Evolutionary conservation across 2,888 invertebrate species (phyloP).

Genomic region (Onchidella celtica): DNA sequence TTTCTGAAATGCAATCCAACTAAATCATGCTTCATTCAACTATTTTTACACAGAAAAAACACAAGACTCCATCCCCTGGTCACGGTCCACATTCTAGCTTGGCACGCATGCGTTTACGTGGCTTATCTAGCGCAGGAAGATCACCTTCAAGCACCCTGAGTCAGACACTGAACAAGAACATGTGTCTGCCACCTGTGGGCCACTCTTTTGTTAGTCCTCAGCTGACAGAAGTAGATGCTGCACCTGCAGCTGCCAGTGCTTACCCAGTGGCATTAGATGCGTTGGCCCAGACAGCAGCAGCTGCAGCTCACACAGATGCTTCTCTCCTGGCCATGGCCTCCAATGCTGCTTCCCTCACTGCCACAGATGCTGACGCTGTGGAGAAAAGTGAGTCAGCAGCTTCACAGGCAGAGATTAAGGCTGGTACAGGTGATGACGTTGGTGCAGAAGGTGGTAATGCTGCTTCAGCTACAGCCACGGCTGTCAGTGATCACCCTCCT

Average conservation of each 20-base stretch:
- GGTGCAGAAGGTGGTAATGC: constrained; percentile 25
- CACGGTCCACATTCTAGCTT: constrained; percentile 54
- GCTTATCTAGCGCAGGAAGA: constrained; percentile 61
- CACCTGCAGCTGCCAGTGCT: constrained; percentile 51
- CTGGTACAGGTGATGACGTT: not conserved
- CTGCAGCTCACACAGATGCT: constrained; percentile 44
- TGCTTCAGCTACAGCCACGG: constrained; percentile 22
- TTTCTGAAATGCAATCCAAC: no score
- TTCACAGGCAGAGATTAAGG: constrained; percentile 14
- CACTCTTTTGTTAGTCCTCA: constrained; percentile 58
- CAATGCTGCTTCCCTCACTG: constrained; percentile 50
- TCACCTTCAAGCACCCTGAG: constrained; percentile 46
- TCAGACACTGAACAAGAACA: constrained; percentile 72
- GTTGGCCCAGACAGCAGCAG: constrained; percentile 56
- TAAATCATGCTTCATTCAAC: no score
- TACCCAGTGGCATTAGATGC: constrained; percentile 53
- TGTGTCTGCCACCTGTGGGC: constrained; percentile 77
- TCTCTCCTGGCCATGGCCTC: constrained; percentile 32
- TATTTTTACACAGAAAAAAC: constrained; percentile 57
- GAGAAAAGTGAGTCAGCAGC: constrained; percentile 45
- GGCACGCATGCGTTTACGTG: constrained; percentile 64
- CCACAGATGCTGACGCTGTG: constrained; percentile 35
- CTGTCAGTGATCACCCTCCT: not conserved
- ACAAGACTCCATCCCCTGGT: constrained; percentile 66
- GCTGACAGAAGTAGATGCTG: constrained; percentile 36